Evolutionary conservation across 2,888 invertebrate species (phyloP), one percentile per base, ranked within the genome.

Genomic region (Antheraea yamamai): DNA sequence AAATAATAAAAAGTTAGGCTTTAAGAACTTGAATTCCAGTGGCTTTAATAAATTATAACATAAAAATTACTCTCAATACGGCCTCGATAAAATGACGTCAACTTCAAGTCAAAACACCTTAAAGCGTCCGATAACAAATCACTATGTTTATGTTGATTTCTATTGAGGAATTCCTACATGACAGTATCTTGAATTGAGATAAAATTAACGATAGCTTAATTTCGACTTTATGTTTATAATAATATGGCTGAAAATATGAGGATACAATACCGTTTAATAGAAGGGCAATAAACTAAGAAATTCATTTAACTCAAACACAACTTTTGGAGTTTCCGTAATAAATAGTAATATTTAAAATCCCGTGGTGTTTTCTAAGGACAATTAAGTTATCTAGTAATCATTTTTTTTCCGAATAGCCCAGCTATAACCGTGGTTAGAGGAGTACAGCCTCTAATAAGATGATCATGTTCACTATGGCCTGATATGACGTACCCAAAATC

Each of bases 81-180:
- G 23, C 8, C 70, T 39, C 20, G 39, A 20, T 70, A 39, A 20
- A 39, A 12, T 70, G 39, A 66, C 47, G 84, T 0, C 90, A 91
- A 66, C 18, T 68, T 30, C 1, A 51, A 66, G 64, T 51, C 20
- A 51, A 68, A 26, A 64, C 20, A 52, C 64, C 64, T 68, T 39
- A 52, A 26, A 30, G 2, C 52, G 52, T 68, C 20, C 52, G 74
- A 74, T 68, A 74, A 74, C 74, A 74, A 74, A 74, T 74, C 74
- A 74, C 23, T 20, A 52, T 51, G 74, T 74, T 74, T 74, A 74
- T 74, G 74, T 74, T 66, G 68, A 68, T 74, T 74, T 74, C 74
- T 74, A 68, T 66, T 74, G 66, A 74, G 68, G 74, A 74, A 74
- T 74, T 74, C 66, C 74, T 66, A 66, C 52, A 66, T 74, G 74